A percentile compares a stretch with the other conserved stretches of the same genome.
Evolutionary conservation across 1,140 invertebrate genomes (phyloP).

Genomic region (Bicyclus anynana): DNA sequence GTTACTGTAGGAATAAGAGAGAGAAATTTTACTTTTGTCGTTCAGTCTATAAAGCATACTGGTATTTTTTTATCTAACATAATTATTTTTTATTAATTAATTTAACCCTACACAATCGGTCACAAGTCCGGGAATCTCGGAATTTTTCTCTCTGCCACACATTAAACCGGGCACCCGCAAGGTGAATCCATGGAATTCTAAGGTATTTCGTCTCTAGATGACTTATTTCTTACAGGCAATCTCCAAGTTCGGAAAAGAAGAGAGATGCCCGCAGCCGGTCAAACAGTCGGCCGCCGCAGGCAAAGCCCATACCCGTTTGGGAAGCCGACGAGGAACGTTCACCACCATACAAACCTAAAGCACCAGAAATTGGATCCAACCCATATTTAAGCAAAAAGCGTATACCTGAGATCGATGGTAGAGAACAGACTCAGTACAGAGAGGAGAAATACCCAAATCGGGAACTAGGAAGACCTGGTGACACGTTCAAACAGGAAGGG

Average conservation of each 20-base stretch:
- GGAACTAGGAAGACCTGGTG: slow-evolving; percentile 35
- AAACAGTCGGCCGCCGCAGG: slow-evolving; percentile 41
- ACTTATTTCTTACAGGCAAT: slow-evolving; percentile 37
- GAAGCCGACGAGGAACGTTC: slow-evolving; percentile 33
- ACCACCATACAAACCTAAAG: slow-evolving; percentile 27
- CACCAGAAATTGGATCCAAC: slow-evolving; percentile 26
- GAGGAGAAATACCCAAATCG: slow-evolving; percentile 30
- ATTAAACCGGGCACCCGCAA: no score
- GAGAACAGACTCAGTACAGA: slow-evolving; percentile 38
- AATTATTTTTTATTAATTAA: no score
- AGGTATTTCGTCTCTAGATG: neutral
- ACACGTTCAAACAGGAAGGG: slow-evolving; percentile 25
- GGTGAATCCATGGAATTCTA: no score
- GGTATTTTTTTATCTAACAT: no score
- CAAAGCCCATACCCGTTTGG: slow-evolving; percentile 51
- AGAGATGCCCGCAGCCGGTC: slow-evolving; percentile 38
- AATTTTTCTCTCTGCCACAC: no score
- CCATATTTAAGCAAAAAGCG: slow-evolving; percentile 25
- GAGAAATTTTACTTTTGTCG: no score
- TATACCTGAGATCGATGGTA: slow-evolving; percentile 26
- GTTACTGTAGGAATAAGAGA: no score
- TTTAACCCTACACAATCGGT: no score
- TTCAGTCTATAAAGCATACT: no score
- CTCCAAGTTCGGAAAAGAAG: slow-evolving; percentile 38
- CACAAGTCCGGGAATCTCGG: no score